Conservation (phyloP, 2,888 invertebrate genomes). For the Malacosoma neustria region DNA sequence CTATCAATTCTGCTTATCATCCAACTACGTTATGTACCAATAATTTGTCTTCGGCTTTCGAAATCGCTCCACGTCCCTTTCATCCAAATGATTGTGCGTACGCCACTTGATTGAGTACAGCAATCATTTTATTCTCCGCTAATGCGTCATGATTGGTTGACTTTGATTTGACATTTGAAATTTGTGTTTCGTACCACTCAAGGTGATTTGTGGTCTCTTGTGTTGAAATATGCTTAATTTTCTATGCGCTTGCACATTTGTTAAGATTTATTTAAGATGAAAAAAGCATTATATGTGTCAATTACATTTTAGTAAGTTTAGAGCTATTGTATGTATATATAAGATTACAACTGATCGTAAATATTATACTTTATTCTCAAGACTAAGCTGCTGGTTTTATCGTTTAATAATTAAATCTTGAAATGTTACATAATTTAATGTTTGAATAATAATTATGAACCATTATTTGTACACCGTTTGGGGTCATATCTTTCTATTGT, state of each 20-base stretch:
- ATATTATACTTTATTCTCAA: no score
- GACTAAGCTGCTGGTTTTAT: no score
- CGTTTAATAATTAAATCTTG: no score
- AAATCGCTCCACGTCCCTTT: constrained; percentile 41
- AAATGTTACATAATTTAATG: no score
- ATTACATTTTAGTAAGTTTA: no score
- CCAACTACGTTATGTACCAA: constrained; percentile 34
- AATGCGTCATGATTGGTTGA: constrained; percentile 6
- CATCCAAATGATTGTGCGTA: constrained; percentile 24
- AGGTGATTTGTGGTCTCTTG: background rate
- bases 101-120: constrained; percentile 20
- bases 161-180: constrained; percentile 5
- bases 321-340: no score
- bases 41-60: constrained; percentile 52
- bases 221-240: background rate
- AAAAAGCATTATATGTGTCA: no score
- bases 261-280: background rate
- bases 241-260: background rate
- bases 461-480: no score
- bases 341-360: no score
- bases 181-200: background rate
- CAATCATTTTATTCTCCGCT: constrained; percentile 6
- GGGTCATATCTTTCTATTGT: no score
- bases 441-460: no score
- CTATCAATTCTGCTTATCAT: constrained; percentile 64